These are phyloP conservation scores for Ceratosolen fusciceps DNA, from an alignment of 1,140 invertebrate genomes.

Conservation along the genomic window DNA sequence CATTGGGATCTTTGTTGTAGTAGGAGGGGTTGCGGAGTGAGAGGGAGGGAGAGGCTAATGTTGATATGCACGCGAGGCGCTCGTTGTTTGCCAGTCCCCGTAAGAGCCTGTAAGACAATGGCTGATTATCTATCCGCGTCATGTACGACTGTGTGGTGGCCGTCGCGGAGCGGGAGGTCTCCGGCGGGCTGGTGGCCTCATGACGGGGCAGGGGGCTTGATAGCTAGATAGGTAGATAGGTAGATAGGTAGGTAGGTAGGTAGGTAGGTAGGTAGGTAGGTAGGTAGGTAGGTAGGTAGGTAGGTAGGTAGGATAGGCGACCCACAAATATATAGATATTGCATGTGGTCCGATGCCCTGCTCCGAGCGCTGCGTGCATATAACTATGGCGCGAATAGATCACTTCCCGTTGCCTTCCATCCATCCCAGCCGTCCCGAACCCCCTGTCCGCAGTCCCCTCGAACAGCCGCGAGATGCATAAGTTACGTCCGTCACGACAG, in stretches of 20 bases:
- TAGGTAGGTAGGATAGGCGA: slow-evolving; percentile 56
- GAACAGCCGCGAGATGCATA: too few species aligned
- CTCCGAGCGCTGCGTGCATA: slow-evolving; percentile 53
- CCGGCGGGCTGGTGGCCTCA: too few species aligned
- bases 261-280: too few species aligned
- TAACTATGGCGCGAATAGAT: slow-evolving; percentile 52
- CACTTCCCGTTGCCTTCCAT: slow-evolving; percentile 4
- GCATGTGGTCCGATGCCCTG: slow-evolving; percentile 39
- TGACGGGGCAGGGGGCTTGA: too few species aligned
- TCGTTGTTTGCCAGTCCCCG: slow-evolving; percentile 48
- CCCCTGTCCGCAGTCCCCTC: too few species aligned
- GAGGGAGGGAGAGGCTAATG: too few species aligned
- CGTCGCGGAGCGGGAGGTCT: too few species aligned
- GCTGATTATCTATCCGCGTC: slow-evolving; percentile 65
- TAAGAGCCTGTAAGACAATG: slow-evolving; percentile 67
- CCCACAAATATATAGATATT: slow-evolving; percentile 24
- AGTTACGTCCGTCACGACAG: slow-evolving; percentile 20
- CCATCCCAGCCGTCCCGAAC: neutral
- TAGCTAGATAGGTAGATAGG: too few species aligned
- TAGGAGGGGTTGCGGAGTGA: too few species aligned
- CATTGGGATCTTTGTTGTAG: slow-evolving; percentile 34
- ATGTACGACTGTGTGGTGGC: too few species aligned
- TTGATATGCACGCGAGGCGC: slow-evolving; percentile 47
- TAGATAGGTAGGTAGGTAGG: too few species aligned
- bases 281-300: too few species aligned